These are phyloP conservation scores for Drosophila simulans DNA, from an alignment of 1,140 invertebrate genomes.

Conservation along the genomic window DNA sequence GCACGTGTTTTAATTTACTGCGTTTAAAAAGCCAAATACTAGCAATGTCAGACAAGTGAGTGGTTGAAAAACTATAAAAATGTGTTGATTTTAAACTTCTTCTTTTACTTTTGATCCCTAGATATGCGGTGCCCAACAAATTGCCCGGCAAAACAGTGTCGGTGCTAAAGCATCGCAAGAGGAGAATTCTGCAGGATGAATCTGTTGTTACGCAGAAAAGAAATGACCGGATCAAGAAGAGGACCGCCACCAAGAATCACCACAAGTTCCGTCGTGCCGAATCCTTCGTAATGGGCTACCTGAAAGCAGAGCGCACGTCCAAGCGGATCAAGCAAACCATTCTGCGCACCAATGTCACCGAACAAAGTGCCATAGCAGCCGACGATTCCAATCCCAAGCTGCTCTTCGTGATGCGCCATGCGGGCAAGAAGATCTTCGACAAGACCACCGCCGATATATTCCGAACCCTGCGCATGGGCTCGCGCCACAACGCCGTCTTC, in stretches of 20 bases:
- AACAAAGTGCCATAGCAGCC: constrained; percentile 54
- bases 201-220: constrained; percentile 69
- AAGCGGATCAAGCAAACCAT: constrained; percentile 76
- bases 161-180: constrained; percentile 78
- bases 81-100: background rate
- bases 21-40: constrained; percentile 19
- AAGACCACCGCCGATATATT: constrained; percentile 76
- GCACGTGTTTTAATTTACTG: constrained; percentile 58
- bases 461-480: constrained; percentile 53
- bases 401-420: constrained; percentile 78
- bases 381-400: constrained; percentile 68
- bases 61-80: background rate
- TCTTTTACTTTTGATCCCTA: constrained; percentile 5
- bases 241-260: constrained; percentile 43
- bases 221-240: constrained; percentile 61
- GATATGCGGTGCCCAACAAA: constrained; percentile 84
- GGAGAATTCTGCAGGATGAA: constrained; percentile 77
- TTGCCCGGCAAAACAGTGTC: constrained; percentile 83
- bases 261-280: constrained; percentile 80
- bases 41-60: constrained; percentile 79
- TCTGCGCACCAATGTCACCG: constrained; percentile 62
- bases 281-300: constrained; percentile 78
- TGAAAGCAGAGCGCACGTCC: constrained; percentile 78
- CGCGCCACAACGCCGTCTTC: constrained; percentile 76
- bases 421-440: constrained; percentile 80